phyloP scores from a whole-genome alignment of 2,797 vertebrate genomes.

The Sebastes vulpes region DNA sequence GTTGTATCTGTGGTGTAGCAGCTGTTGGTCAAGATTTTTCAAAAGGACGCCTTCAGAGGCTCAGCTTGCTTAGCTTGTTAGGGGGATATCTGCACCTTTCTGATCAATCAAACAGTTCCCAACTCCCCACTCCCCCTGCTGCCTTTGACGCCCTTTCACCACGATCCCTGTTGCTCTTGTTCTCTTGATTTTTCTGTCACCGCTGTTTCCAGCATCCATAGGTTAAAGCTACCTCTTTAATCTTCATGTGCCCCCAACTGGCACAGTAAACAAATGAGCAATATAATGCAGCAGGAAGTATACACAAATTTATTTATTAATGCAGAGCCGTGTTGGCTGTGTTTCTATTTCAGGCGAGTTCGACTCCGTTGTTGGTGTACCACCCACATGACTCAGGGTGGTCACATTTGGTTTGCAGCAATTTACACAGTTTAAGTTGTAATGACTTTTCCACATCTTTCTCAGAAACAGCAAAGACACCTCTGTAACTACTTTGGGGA shows the following conservation, averaged over 20 bases:
- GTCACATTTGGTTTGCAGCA: constrained; percentile 69
- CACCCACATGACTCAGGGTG: constrained; percentile 50
- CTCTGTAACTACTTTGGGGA: constrained; percentile 72
- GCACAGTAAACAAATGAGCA: constrained; percentile 51
- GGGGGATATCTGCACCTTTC: constrained; percentile 52
- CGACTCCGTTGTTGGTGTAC: constrained; percentile 46
- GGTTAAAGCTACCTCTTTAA: constrained; percentile 60
- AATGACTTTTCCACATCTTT: constrained; percentile 69
- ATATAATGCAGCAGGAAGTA: constrained; percentile 21
- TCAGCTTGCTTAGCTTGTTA: constrained; percentile 52
- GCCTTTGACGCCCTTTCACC: constrained; percentile 13
- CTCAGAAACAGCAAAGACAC: constrained; percentile 62
- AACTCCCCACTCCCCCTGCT: constrained; percentile 22
- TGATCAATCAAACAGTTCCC: constrained; percentile 47
- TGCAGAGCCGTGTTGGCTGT: constrained; percentile 38
- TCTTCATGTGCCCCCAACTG: constrained; percentile 34
- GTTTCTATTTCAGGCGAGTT: constrained; percentile 45
- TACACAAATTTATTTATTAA: constrained; percentile 43
- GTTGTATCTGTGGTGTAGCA: constrained; percentile 14
- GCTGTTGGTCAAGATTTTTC: constrained; percentile 41
- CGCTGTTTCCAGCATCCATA: constrained; percentile 36
- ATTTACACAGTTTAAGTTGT: constrained; percentile 72
- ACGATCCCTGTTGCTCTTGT: neutral
- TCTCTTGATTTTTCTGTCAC: constrained; percentile 43
- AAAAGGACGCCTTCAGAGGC: constrained; percentile 41